Evolutionary conservation across 2,888 invertebrate genomes (phyloP), one percentile per base, ranked within the genome.

Genomic region (Dioctria linearis): DNA sequence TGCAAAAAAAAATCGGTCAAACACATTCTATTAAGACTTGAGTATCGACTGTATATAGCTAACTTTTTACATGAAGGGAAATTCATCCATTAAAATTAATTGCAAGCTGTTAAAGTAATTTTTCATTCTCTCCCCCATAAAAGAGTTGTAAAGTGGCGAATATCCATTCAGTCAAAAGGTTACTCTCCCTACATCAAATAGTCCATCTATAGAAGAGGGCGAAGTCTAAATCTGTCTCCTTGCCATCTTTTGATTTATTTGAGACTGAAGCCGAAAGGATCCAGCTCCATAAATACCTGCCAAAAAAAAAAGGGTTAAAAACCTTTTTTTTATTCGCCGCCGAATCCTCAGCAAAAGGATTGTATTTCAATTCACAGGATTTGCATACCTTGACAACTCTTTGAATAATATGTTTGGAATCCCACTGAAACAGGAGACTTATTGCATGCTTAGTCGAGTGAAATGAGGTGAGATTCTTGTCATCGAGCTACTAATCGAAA

Each of bases 11-110:
- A 25, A 25, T 25, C 25, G 25, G 25, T 25, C 25, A 25, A 25
- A 54, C 54, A 54, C 11, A 54, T 25, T 25, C 61, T 61, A 61
- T 25, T 37, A 61, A 25, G 25, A 5, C 25, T 57, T 57, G 42
- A 73, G 42, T 73, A 54, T 57, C 13, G 42, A 42, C 57, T 40
- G 13, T 57, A 37, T 57, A 73, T n/a, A 54, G 25, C 25, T 25
- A 25, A 25, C 25, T 25, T 9, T 73, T 59, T 57, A 59, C 25
- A 57, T 76, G 63, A 76, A 76, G 76, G 63, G 76, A 61, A 63
- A 76, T 76, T 63, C 63, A 76, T 76, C 76, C 76, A 76, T 76
- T 76, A 61, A 76, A 76, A 76, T 76, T 76, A 76, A 76, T 76
- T 76, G 76, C 61, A 63, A 46, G 76, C 76, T 63, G 76, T 63